phyloP scores from a whole-genome alignment of 2,888 invertebrate genomes.

The Brachypterus glaber region DNA sequence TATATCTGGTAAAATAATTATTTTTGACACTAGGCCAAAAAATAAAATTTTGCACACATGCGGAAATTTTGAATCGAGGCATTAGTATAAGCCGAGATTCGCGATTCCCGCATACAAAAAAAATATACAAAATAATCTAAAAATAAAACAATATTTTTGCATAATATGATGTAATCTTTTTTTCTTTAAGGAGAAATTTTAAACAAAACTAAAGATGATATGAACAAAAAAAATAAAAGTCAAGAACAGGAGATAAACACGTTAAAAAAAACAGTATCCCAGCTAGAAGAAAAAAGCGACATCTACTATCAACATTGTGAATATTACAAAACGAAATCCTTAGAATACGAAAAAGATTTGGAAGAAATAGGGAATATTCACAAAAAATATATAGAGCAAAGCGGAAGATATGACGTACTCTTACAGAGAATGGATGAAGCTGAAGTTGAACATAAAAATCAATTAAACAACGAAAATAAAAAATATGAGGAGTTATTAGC shows the following conservation, averaged over 20 bases:
- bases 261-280: conserved; percentile 16
- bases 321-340: conserved; percentile 27
- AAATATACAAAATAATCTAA: too few species aligned
- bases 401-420: conserved; percentile 33
- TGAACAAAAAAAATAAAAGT: conserved; percentile 16
- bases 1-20: too few species aligned
- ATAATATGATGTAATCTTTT: too few species aligned
- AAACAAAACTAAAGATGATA: conserved; percentile 10
- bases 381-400: conserved; percentile 34
- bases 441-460: conserved; percentile 18
- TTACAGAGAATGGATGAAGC: conserved; percentile 30
- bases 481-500: conserved; percentile 19
- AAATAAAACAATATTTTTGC: too few species aligned
- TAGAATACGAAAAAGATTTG: conserved; percentile 29
- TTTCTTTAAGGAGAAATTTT: too few species aligned
- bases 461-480: conserved; percentile 10
- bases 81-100: too few species aligned
- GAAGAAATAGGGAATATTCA: conserved; percentile 28
- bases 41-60: too few species aligned
- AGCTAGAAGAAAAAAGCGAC: conserved; percentile 23
- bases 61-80: too few species aligned
- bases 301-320: conserved; percentile 23
- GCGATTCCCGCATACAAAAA: too few species aligned
- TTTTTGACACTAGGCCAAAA: too few species aligned
- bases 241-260: conserved; percentile 18